phyloP scores from a whole-genome alignment of 2,113 vertebrate genomes.

The Telmatochromis sp. region DNA sequence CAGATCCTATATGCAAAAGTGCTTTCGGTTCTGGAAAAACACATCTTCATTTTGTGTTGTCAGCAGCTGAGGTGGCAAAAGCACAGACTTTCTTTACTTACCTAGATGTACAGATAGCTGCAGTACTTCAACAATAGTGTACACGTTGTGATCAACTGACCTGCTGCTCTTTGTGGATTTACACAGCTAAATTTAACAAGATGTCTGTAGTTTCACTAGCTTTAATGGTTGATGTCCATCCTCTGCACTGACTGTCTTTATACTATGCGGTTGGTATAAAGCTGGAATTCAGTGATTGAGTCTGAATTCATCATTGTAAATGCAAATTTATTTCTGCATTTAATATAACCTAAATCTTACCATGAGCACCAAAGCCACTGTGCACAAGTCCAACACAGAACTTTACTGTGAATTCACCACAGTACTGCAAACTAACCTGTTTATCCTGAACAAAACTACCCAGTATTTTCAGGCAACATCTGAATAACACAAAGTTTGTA shows the following conservation, averaged over 20 bases:
- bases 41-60: background rate
- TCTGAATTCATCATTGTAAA: background rate
- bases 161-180: background rate
- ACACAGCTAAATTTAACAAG: background rate
- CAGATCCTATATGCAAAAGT: background rate
- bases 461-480: background rate
- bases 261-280: background rate
- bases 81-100: background rate
- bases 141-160: background rate
- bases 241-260: background rate
- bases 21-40: background rate
- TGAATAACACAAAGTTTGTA: background rate
- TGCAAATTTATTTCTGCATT: background rate
- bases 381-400: background rate
- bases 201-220: background rate
- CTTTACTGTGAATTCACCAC: background rate
- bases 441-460: background rate
- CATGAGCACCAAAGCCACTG: background rate
- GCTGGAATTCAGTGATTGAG: background rate
- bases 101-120: background rate
- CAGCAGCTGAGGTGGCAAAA: background rate
- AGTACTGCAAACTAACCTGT: background rate
- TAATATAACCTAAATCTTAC: background rate
- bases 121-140: background rate
- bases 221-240: background rate